Evolutionary conservation across 2,797 vertebrate genomes (phyloP), one percentile per base, ranked within the genome.

Genomic region (Valencia hispanica): DNA sequence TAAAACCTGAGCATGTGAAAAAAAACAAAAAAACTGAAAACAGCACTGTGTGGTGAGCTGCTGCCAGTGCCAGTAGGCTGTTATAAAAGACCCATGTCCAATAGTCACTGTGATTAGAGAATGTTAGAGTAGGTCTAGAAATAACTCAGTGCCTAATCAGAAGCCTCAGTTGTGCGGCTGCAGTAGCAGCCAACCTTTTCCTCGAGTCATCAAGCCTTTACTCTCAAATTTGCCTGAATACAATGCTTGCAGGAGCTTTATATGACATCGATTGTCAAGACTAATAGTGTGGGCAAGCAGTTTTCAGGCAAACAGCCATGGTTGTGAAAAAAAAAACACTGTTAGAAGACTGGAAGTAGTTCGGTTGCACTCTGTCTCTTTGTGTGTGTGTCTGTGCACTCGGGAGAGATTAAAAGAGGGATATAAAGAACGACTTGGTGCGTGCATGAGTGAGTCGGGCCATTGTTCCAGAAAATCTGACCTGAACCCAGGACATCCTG

Each of bases 381-480:
- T 68, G 43, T 57, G 34, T 41, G 27, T 57, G 73, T 74, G 59
- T 80, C 59, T 72, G 75, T 59, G 34, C 59, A 57, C 50, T 39
- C 61, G 45, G 47, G 22, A 75, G 30, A 75, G 55, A 73, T 50
- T 84, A 75, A 82, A 74, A 79, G 79, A 83, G 59, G 55, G 75
- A 87, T 76, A 86, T 76, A 85, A 79, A 86, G 83, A 78, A 84
- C 77, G 80, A 81, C 79, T 27, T 84, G 68, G 72, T 73, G 73
- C 11, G 61, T 84, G 90, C 89, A 88, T 86, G 89, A 87, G 79
- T 84, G 90, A 90, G 79, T 84, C 79, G 78, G 79, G 79, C 91
- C 75, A 91, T 91, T 93, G 91, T 93, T 92, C 88, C 92, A 91
- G 88, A 90, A 93, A 92, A 93, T 91, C 85, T 90, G 89, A 94